Evolutionary conservation across 2,113 vertebrate genomes (phyloP), one percentile per base, ranked within the genome.

Genomic region (Pimephales promelas): DNA sequence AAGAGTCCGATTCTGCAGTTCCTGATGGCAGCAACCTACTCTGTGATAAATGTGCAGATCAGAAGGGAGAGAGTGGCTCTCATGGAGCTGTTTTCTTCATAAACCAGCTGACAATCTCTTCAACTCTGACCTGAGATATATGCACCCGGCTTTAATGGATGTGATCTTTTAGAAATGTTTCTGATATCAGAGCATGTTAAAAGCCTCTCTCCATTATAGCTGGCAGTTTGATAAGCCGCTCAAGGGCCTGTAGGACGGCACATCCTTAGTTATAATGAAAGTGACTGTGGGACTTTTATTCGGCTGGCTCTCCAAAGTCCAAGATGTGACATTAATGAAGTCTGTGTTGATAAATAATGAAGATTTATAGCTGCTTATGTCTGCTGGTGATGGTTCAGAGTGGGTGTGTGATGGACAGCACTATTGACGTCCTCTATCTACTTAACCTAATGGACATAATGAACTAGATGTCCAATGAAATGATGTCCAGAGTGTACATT

Each of bases 111-210:
- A 79, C 57, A 70, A 74, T 84, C 62, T 81, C 70, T 26, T 73
- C 43, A 73, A 73, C 70, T 47, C 70, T 26, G 24, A 73, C 40
- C 57, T 22, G 14, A 79, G 57, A 31, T 64, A 28, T 64, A 31
- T 31, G 31, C 26, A 26, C 34, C 10, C 18, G 10, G 10, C n/a
- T 4, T 14, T 64, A 87, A 81, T 81, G 72, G 40, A 84, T 16
- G 22, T n/a, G 28, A 59, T 45, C 34, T 61, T 40, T 68, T 49
- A 34, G 5, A 66, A 81, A 71, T 31, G 75, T 10, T 56, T 75
- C 36, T 71, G 49, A 83, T 70, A 83, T 86, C 76, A 59, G 54
- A 31, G 71, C 59, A 52, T 62, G 78, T 34, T 86, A 47, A 61
- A 84, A 81, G 36, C 49, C 40, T 61, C 56, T 62, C 40, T 79